Evolutionary conservation across 2,113 vertebrate species (phyloP), one percentile per base, ranked within the genome.

Genomic region (Malurus melanocephalus): DNA sequence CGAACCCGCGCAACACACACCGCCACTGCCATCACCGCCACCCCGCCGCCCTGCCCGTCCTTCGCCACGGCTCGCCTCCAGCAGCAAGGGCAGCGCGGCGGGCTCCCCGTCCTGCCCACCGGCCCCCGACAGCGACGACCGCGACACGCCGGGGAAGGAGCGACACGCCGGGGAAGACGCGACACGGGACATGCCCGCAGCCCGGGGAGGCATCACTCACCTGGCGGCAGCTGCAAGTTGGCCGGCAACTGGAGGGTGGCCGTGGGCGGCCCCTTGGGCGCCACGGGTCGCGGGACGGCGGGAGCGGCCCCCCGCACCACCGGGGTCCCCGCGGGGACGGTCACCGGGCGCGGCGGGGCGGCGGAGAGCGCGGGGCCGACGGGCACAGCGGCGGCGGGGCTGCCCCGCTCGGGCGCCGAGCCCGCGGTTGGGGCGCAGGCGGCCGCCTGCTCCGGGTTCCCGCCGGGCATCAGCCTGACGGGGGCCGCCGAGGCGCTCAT

Each of bases 151-250:
- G 22, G 19, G 33, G 33, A 33, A 33, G 33, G 33, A 33, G 59
- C 75, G 48, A 72, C 79, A 22, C 0, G 22, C 56, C 20, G 22
- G 19, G 2, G 7, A 32, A 53, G 59, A 4, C 64, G 64, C 74
- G 64, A 73, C 38, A 21, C 16, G 22, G 77, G 30, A 49, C 13
- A 10, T 2, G 28, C 26, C 51, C 23, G 40, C 33, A 28, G 27
- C 33, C 71, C 11, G 26, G 10, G 22, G 17, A 42, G 17, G 26
- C 13, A 43, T 7, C 76, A 90, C 98, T 91, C 96, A 99, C 99
- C 99, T 97, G 98, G 94, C 30, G 98, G 98, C 59, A 99, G 98
- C 91, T 99, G 98, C 76, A 99, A 95, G 88, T 98, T 98, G 22
- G 98, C 96, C 35, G 98, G 98, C 32, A 99, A 67, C 75, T 97